Evolutionary conservation across 2,113 vertebrate genomes (phyloP), one percentile per base, ranked within the genome.

Genomic region (Paraplagusia blochii): DNA sequence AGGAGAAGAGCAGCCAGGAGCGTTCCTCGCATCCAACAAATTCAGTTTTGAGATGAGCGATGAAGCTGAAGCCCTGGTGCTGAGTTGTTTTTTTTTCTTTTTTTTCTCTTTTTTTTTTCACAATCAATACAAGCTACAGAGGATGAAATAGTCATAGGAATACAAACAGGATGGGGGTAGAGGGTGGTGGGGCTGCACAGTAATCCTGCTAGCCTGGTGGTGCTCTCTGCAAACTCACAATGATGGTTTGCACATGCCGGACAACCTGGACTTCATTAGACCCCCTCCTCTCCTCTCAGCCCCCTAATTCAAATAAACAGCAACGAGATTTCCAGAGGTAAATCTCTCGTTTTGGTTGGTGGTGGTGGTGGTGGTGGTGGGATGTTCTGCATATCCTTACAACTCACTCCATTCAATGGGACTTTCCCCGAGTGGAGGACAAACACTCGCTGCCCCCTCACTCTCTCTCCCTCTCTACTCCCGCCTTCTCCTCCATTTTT

Each of bases 271-370:
- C 69, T 89, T 90, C 85, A 89, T 91, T 90, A 90, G 83, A 67
- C 72, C 76, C 81, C 80, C 83, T 83, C 81, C 79, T 88, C 90
- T 89, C 86, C 80, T 88, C 87, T 82, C 85, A 80, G 85, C 75
- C 88, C 70, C 85, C 79, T 88, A 88, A 91, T 87, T 90, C 89
- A 90, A 88, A 91, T 90, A 90, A 90, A 90, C 88, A 90, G 81
- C 82, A 88, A 90, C 85, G 88, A 79, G 85, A 87, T 88, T 89
- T 88, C 87, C 88, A 89, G 85, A 88, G 86, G 87, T 87, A 86
- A 82, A 85, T 82, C 83, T 74, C 83, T 73, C 22, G 22, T 74
- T 76, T 85, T 79, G 82, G 85, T 80, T 85, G 84, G 87, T 29
- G 22, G 22, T 29, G 22, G 22, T 29, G 22, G 22, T 29, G 22